Conservation (phyloP, 2,113 vertebrate genomes). For the Oxygymnocypris stewartii region DNA sequence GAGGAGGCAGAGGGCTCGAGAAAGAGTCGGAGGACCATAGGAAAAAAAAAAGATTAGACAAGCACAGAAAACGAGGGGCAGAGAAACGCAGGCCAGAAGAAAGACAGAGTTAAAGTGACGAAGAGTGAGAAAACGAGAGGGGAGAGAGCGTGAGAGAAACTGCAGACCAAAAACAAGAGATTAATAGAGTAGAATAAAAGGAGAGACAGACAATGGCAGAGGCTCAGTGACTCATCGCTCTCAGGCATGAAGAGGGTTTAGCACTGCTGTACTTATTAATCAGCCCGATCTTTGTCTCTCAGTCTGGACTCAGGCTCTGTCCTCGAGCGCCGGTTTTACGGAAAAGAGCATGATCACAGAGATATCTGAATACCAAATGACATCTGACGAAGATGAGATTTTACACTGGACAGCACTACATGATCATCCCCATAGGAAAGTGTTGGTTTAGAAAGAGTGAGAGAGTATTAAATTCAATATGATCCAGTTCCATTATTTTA, state of each 20-base stretch:
- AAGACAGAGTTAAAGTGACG: not conserved
- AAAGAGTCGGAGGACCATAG: constrained; percentile 17
- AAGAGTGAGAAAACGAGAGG: constrained; percentile 21
- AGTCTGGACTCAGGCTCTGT: not conserved
- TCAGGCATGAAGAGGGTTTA: not conserved
- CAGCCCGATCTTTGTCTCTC: constrained; percentile 13
- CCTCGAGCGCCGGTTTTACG: too few relatives aligned
- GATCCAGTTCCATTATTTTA: not conserved
- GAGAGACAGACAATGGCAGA: not conserved
- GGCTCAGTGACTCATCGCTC: constrained; percentile 34
- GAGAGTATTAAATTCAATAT: not conserved
- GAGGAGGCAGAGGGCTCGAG: constrained; percentile 28
- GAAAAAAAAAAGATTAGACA: constrained; percentile 8
- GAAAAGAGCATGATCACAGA: not conserved
- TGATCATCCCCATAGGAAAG: not conserved
- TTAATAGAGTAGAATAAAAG: not conserved
- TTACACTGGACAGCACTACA: not conserved
- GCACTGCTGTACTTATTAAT: constrained; percentile 2
- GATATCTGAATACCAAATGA: not conserved
- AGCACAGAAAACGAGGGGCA: not conserved
- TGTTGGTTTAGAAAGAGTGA: not conserved
- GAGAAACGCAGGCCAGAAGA: constrained; percentile 11
- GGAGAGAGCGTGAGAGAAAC: constrained; percentile 8
- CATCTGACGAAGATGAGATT: not conserved
- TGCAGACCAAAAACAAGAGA: constrained; percentile 2